Evolutionary conservation across 2,113 vertebrate genomes (phyloP).

Genomic region (Solea solea): DNA sequence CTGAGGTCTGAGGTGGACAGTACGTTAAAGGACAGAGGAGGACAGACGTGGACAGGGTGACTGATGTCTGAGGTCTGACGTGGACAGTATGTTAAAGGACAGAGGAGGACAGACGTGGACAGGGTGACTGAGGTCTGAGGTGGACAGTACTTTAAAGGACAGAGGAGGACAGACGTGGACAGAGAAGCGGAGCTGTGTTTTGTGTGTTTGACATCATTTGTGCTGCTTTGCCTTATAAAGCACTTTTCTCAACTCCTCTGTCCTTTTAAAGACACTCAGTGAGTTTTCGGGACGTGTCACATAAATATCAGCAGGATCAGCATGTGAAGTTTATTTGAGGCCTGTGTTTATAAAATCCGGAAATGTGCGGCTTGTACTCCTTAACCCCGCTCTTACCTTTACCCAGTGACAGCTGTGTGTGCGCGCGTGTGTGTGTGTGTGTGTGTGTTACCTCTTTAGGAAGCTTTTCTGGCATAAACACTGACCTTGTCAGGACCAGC

Average conservation of each 20-base stretch:
- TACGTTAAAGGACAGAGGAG: too few relatives aligned
- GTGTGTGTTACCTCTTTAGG: not conserved
- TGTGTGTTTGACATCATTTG: slow-evolving; percentile 85
- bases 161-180: slow-evolving; percentile 6
- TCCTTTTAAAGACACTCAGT: slow-evolving; percentile 89
- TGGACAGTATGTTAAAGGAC: too few relatives aligned
- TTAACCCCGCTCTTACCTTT: slow-evolving; percentile 69
- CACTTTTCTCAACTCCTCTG: slow-evolving; percentile 83
- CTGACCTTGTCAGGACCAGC: not conserved
- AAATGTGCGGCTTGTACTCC: slow-evolving; percentile 76
- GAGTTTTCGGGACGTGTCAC: slow-evolving; percentile 81
- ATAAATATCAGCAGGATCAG: slow-evolving; percentile 89
- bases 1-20: too few relatives aligned
- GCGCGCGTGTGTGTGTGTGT: slow-evolving; percentile 21
- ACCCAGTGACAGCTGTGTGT: slow-evolving; percentile 56
- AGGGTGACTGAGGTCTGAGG: slow-evolving; percentile 19
- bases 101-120: not conserved
- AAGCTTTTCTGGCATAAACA: not conserved
- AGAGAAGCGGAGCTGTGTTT: slow-evolving; percentile 61
- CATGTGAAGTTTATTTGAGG: slow-evolving; percentile 84
- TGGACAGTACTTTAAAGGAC: not conserved
- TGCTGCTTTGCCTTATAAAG: slow-evolving; percentile 89
- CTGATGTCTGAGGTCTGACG: too few relatives aligned
- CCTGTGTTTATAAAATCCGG: slow-evolving; percentile 86
- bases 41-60: too few relatives aligned